Conservation (phyloP, 2,113 vertebrate genomes). For the Lethenteron camtschaticum region DNA sequence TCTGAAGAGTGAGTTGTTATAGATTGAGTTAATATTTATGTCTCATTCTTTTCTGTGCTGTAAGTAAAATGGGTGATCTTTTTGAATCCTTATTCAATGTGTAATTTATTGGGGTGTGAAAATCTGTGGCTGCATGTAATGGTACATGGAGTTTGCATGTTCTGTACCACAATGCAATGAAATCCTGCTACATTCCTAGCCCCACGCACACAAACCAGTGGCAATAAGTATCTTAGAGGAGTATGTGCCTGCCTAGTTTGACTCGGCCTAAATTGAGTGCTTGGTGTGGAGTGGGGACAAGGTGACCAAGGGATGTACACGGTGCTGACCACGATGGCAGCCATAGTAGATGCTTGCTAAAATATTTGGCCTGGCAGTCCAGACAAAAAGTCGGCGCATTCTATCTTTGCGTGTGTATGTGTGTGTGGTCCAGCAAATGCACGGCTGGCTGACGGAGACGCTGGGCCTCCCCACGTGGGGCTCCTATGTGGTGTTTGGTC, state of each 20-base stretch:
- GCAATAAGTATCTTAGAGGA: too few species aligned
- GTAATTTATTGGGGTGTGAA: too few species aligned
- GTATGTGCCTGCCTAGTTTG: not conserved
- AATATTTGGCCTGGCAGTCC: not conserved
- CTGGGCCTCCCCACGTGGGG: conserved; percentile 42
- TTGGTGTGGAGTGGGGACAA: not conserved
- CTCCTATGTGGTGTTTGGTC: conserved; percentile 39
- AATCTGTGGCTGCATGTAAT: too few species aligned
- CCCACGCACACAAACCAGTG: too few species aligned
- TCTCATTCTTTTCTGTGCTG: too few species aligned
- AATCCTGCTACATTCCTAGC: too few species aligned
- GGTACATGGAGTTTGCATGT: too few species aligned
- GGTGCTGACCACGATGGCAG: not conserved
- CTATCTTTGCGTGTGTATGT: not conserved
- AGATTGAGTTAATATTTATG: too few species aligned
- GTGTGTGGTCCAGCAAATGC: conserved; percentile 32
- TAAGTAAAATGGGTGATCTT: too few species aligned
- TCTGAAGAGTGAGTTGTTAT: too few species aligned
- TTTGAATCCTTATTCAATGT: too few species aligned
- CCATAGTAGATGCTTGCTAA: not conserved
- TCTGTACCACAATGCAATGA: too few species aligned
- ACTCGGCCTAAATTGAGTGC: not conserved
- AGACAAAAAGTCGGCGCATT: not conserved
- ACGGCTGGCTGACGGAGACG: conserved; percentile 42
- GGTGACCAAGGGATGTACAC: not conserved